These are phyloP conservation scores for Margaritifera margaritifera DNA, from an alignment of 2,888 invertebrate species.

Conservation along the genomic window DNA sequence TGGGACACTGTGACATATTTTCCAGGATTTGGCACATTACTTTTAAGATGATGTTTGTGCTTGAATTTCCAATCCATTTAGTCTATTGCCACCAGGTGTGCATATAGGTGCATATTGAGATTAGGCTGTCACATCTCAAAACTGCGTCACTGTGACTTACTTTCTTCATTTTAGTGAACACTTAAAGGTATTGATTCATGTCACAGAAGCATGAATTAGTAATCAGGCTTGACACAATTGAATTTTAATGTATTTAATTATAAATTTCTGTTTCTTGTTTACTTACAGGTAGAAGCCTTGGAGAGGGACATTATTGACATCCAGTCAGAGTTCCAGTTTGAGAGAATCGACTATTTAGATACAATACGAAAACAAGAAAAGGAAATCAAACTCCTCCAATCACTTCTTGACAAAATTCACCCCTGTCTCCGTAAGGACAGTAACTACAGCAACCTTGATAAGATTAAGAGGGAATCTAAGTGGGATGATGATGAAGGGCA, in stretches of 20 bases:
- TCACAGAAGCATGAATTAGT: too few species aligned
- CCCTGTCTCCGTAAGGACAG: conserved; percentile 83
- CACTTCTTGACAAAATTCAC: conserved; percentile 74
- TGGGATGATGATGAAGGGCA: conserved; percentile 85
- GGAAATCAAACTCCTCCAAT: conserved; percentile 79
- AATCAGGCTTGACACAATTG: too few species aligned
- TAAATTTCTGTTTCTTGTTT: conserved; percentile 3
- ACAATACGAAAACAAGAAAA: conserved; percentile 84
- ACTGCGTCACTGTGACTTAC: too few species aligned
- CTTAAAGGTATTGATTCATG: too few species aligned
- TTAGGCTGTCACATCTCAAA: too few species aligned
- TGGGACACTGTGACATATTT: too few species aligned
- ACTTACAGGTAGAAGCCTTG: conserved; percentile 77
- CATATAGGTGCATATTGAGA: too few species aligned
- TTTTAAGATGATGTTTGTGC: too few species aligned
- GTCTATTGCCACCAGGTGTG: too few species aligned
- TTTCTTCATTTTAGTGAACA: too few species aligned
- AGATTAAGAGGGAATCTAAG: conserved; percentile 78
- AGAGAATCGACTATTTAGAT: conserved; percentile 87
- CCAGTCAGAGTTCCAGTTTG: conserved; percentile 86
- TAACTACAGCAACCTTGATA: conserved; percentile 84
- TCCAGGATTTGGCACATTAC: too few species aligned
- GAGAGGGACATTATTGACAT: conserved; percentile 85
- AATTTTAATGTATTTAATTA: neutral
- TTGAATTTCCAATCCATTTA: too few species aligned